Base-by-base conservation (phyloP, 2,888 invertebrate genomes). In the Pomacea canaliculata region DNA sequence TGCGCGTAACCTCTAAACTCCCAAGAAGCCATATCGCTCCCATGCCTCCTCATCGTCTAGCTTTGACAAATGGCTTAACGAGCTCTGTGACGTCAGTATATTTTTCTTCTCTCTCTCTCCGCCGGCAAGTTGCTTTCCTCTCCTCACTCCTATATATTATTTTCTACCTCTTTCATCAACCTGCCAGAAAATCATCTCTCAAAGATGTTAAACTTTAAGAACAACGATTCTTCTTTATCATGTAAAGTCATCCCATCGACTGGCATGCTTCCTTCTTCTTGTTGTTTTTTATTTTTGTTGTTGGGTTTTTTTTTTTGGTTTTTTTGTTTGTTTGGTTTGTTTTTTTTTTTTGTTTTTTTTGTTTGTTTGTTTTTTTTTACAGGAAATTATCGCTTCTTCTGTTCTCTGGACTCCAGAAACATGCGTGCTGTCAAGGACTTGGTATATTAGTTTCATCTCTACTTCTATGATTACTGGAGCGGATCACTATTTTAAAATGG, bases 41-140 rank as follows among this genome's bases (percentile, higher is more conserved):
- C 71, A 71, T 69, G 51, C 71, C 8, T 23, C 37, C 63, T n/a
- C 66, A 51, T 37, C 19, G 49, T 65, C 62, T 66, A 59, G 78
- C 73, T 73, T 74, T 76, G 79, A 79, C 79, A 79, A 79, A 79
- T 77, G 79, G 74, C 56, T 63, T 79, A 76, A 79, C 63, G 76
- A 79, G 76, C 51, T 60, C 66, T 49, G 63, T 74, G 62, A 49
- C 71, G 74, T 27, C 79, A 76, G 76, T 76, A 74, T 77, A 76
- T 76, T 79, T 49, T 76, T 63, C 66, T 68, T 73, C 73, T 66
- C 60, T 65, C 73, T 66, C 46, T 51, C 46, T 37, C 37, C 3
- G 37, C 37, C 37, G 37, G 37, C 37, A 37, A 37, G 37, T 37
- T 37, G 37, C 37, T 37, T 3, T 37, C 37, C 37, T 37, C 37